Percentiles rank a stretch among this genome's conserved stretches.
These are phyloP conservation scores for Cryptocephalus primarius DNA, from an alignment of 2,888 invertebrate species.

Conservation along the genomic window DNA sequence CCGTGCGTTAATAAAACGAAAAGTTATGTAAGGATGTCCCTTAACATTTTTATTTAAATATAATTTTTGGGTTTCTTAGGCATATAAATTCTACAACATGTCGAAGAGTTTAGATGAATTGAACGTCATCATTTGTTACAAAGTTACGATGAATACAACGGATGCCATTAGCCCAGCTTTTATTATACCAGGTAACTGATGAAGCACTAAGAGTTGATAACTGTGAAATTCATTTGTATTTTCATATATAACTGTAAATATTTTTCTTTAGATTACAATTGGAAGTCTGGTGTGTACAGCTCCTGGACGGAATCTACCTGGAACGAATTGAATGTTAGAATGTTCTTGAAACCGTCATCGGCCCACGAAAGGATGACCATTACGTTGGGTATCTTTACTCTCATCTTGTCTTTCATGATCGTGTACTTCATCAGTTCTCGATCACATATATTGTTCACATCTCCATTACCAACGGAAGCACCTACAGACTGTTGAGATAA, in stretches of 20 bases:
- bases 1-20: constrained; percentile 38
- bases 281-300: constrained; percentile 65
- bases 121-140: constrained; percentile 55
- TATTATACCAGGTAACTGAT: constrained; percentile 52
- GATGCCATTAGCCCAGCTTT: constrained; percentile 78
- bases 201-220: too few relatives aligned
- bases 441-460: constrained; percentile 38
- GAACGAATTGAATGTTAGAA: constrained; percentile 58
- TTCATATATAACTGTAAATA: too few relatives aligned
- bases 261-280: constrained; percentile 53
- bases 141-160: constrained; percentile 63
- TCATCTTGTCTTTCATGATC: constrained; percentile 40
- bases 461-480: constrained; percentile 15
- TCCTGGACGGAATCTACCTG: constrained; percentile 88
- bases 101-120: constrained; percentile 41
- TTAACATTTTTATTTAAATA: neutral
- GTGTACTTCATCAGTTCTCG: constrained; percentile 44
- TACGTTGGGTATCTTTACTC: constrained; percentile 41
- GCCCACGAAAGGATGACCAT: constrained; percentile 44
- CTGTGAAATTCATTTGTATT: too few relatives aligned
- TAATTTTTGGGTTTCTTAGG: constrained; percentile 20
- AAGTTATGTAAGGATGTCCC: constrained; percentile 27
- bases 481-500: constrained; percentile 21
- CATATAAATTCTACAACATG: constrained; percentile 46
- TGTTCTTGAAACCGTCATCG: constrained; percentile 66